Percentiles rank a stretch among this genome's conserved stretches.
phyloP scores from a whole-genome alignment of 2,888 invertebrate genomes.

The Glaucopsyche alexis region DNA sequence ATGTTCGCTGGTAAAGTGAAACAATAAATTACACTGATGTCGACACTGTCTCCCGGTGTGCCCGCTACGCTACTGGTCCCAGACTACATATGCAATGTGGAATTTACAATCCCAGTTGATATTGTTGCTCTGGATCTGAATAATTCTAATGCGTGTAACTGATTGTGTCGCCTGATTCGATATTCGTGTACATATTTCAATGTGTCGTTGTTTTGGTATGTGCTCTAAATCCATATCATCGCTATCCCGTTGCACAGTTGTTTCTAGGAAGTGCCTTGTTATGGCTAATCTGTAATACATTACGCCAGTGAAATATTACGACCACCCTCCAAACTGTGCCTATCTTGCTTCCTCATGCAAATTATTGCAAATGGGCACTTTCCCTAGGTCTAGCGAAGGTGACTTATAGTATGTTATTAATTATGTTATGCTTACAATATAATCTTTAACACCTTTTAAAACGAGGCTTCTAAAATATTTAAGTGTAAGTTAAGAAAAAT shows the following conservation, averaged over 20 bases:
- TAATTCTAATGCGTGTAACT: constrained; percentile 34
- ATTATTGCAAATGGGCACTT: constrained; percentile 64
- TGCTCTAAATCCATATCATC: constrained; percentile 33
- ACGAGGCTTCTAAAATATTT: not conserved
- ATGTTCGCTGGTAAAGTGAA: constrained; percentile 52
- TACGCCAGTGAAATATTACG: constrained; percentile 43
- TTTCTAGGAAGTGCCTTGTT: constrained; percentile 41
- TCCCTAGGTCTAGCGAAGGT: constrained; percentile 38
- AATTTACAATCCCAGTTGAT: constrained; percentile 55
- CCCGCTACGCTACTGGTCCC: constrained; percentile 60
- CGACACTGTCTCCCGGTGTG: constrained; percentile 45
- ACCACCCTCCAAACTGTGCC: constrained; percentile 54
- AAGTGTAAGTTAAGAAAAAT: not conserved
- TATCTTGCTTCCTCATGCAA: constrained; percentile 70
- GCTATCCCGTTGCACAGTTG: constrained; percentile 37
- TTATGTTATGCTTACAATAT: not conserved
- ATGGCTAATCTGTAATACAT: constrained; percentile 41
- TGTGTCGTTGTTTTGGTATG: constrained; percentile 32
- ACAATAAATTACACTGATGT: constrained; percentile 59
- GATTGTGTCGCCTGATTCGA: constrained; percentile 35
- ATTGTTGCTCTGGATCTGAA: constrained; percentile 40
- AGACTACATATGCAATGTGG: constrained; percentile 52
- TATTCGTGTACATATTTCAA: constrained; percentile 35
- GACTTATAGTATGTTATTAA: constrained; percentile 3
- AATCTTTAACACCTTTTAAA: not conserved